A percentile compares a stretch with the other conserved stretches of the same genome.
phyloP scores from a whole-genome alignment of 1,140 invertebrate species.

The Maniola jurtina region DNA sequence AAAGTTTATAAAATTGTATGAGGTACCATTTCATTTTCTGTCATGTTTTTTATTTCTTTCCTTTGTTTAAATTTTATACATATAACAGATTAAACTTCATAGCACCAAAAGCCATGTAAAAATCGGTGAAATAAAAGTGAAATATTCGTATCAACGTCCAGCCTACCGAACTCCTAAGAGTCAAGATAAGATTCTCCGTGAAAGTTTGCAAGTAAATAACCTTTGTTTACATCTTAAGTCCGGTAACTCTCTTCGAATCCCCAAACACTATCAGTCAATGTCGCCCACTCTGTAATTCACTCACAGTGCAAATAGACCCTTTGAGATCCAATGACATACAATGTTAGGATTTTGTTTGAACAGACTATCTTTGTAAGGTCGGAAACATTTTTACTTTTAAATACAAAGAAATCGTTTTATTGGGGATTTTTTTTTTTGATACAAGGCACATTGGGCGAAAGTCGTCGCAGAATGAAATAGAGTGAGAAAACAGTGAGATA shows the following conservation, averaged over 20 bases:
- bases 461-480: too few relatives aligned
- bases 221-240: slow-evolving; percentile 28
- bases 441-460: too few relatives aligned
- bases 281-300: slow-evolving; percentile 22
- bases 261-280: slow-evolving; percentile 34
- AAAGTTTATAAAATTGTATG: too few relatives aligned
- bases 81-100: too few relatives aligned
- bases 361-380: slow-evolving; percentile 10
- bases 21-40: too few relatives aligned
- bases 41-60: too few relatives aligned
- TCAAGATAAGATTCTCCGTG: not conserved
- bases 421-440: not conserved
- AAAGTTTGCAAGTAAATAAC: slow-evolving; percentile 32
- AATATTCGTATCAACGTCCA: not conserved
- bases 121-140: too few relatives aligned
- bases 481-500: too few relatives aligned
- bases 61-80: too few relatives aligned
- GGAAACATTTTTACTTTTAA: slow-evolving; percentile 2
- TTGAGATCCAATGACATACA: slow-evolving; percentile 26
- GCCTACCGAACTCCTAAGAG: not conserved
- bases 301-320: slow-evolving; percentile 28
- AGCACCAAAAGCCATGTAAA: too few relatives aligned
- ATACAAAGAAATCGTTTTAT: not conserved
- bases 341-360: slow-evolving; percentile 20
- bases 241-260: slow-evolving; percentile 16